A percentile compares a stretch with the other conserved stretches of the same genome.
Evolutionary conservation across 2,888 invertebrate genomes (phyloP).

Genomic region (Craniophora ligustri): DNA sequence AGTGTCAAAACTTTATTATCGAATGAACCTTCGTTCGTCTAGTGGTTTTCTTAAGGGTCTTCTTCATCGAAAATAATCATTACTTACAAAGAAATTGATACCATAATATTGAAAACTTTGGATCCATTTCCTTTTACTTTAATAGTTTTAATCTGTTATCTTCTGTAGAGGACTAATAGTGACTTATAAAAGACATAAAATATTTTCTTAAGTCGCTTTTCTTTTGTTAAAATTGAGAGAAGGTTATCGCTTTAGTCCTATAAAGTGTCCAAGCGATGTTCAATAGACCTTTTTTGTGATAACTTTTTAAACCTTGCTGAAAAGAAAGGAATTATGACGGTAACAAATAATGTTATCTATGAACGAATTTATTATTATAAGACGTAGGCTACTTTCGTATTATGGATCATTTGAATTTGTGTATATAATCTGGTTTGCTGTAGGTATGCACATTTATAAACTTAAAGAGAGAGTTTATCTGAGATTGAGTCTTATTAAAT

Average conservation of each 20-base stretch:
- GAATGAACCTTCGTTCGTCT: slow-evolving; percentile 40
- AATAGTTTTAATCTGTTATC: slow-evolving; percentile 50
- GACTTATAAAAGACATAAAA: slow-evolving; percentile 33
- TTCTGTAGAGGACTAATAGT: slow-evolving; percentile 27
- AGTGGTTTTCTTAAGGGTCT: slow-evolving; percentile 28
- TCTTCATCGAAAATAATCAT: slow-evolving; percentile 47
- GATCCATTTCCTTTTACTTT: slow-evolving; percentile 15
- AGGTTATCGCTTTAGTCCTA: slow-evolving; percentile 38
- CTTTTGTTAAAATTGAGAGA: slow-evolving; percentile 33
- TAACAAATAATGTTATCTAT: slow-evolving; percentile 44
- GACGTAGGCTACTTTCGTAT: slow-evolving; percentile 19
- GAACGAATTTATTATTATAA: slow-evolving; percentile 42
- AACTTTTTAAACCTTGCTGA: slow-evolving; percentile 47
- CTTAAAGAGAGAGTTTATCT: no score
- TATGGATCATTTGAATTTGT: not conserved
- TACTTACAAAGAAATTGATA: slow-evolving; percentile 48
- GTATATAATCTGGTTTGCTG: slow-evolving; percentile 12
- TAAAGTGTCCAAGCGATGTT: slow-evolving; percentile 42
- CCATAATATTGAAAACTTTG: slow-evolving; percentile 35
- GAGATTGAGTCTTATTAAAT: no score
- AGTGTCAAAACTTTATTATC: slow-evolving; percentile 52
- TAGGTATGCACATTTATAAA: not conserved
- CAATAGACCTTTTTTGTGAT: slow-evolving; percentile 49
- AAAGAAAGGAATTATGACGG: slow-evolving; percentile 52
- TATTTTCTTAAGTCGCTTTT: slow-evolving; percentile 31